Conservation (phyloP, 1,140 invertebrate species). For the Neodiprion fabricii region DNA sequence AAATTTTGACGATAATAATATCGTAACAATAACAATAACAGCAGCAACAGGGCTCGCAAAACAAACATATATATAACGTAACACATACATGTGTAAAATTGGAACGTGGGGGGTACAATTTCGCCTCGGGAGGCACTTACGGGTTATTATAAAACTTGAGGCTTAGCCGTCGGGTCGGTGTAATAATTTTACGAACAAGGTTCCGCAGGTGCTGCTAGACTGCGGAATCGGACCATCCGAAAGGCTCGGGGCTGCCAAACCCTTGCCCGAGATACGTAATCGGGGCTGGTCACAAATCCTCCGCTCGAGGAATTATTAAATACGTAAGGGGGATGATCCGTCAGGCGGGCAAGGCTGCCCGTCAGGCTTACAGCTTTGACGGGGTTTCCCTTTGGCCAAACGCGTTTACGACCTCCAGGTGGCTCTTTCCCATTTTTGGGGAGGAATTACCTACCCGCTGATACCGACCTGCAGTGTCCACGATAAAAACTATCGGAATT, state of each 20-base stretch:
- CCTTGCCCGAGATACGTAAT: background rate
- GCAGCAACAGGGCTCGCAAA: no score
- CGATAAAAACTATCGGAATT: no score
- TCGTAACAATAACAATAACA: no score
- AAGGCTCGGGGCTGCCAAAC: background rate
- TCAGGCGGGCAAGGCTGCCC: background rate
- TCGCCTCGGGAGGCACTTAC: no score
- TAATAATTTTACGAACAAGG: background rate
- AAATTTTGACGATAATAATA: no score
- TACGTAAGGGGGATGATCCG: constrained; percentile 4
- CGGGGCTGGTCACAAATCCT: background rate
- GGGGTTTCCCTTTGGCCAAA: background rate
- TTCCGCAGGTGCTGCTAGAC: background rate
- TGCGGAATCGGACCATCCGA: background rate
- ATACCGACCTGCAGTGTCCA: no score
- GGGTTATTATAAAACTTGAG: no score
- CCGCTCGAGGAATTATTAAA: background rate
- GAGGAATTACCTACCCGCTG: no score
- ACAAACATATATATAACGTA: no score
- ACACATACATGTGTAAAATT: no score
- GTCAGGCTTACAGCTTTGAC: no score
- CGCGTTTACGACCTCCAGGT: background rate
- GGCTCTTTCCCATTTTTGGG: background rate
- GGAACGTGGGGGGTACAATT: background rate
- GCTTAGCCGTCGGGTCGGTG: background rate